Percentiles rank a stretch among this genome's conserved stretches.
phyloP scores from a whole-genome alignment of 2,888 invertebrate species.

The Herminia tarsipennalis region DNA sequence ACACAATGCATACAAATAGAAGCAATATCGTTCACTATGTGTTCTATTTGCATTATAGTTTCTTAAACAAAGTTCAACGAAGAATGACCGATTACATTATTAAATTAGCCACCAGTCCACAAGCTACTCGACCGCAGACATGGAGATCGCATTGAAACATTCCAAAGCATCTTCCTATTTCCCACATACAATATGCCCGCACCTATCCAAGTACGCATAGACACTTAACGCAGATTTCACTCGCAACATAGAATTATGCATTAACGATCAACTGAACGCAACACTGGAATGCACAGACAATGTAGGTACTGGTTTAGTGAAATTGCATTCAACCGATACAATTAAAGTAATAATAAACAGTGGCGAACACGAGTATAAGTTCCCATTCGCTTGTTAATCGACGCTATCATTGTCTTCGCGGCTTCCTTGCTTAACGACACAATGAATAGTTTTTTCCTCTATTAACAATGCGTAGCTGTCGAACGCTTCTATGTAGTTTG shows the following conservation, averaged over 20 bases:
- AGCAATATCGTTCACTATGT: neutral
- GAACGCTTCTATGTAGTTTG: slow-evolving; percentile 58
- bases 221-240: slow-evolving; percentile 71
- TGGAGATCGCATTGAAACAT: slow-evolving; percentile 51
- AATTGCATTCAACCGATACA: slow-evolving; percentile 78
- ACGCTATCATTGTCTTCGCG: slow-evolving; percentile 76
- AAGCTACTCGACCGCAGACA: slow-evolving; percentile 48
- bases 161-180: slow-evolving; percentile 60
- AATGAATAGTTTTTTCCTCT: slow-evolving; percentile 74
- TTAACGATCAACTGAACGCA: slow-evolving; percentile 68
- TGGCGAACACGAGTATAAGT: slow-evolving; percentile 67
- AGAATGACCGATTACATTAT: slow-evolving; percentile 32
- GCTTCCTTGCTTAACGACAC: slow-evolving; percentile 73
- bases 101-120: slow-evolving; percentile 51
- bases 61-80: slow-evolving; percentile 15
- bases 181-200: slow-evolving; percentile 63
- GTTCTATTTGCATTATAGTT: slow-evolving; percentile 6
- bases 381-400: slow-evolving; percentile 77
- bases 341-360: slow-evolving; percentile 79
- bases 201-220: slow-evolving; percentile 57
- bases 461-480: slow-evolving; percentile 68
- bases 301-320: slow-evolving; percentile 69
- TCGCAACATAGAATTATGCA: slow-evolving; percentile 74
- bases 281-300: slow-evolving; percentile 71
- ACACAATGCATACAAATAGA: neutral